Evolutionary conservation across 2,888 invertebrate genomes (phyloP).

Genomic region (Nemotelus pantherinus): DNA sequence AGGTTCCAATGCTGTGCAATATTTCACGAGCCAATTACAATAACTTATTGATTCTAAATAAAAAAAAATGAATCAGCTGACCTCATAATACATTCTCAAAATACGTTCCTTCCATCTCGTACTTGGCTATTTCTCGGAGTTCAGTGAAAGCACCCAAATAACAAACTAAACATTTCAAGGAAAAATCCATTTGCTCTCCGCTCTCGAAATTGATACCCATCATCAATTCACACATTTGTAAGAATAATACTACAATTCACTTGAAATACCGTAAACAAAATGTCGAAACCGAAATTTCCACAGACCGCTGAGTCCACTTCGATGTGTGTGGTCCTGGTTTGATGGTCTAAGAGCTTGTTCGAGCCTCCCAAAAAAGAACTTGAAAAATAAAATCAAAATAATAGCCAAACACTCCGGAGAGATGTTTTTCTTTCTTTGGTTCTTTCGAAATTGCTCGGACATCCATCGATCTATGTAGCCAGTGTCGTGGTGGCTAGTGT

Average conservation of each 20-base stretch:
- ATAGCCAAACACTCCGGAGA: constrained; percentile 30
- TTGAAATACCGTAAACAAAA: constrained; percentile 28
- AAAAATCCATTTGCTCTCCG: not conserved
- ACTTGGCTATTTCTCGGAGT: too few relatives aligned
- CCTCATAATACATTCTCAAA: too few relatives aligned
- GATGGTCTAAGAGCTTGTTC: not conserved
- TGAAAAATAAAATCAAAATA: constrained; percentile 16
- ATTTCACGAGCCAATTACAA: too few relatives aligned
- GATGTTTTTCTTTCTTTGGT: constrained; percentile 8
- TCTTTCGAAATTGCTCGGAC: constrained; percentile 10
- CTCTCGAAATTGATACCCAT: constrained; percentile 31
- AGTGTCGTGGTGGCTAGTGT: not conserved
- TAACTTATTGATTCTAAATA: too few relatives aligned
- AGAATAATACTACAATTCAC: constrained; percentile 22
- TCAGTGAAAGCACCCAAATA: constrained; percentile 9
- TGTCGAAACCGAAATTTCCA: constrained; percentile 30
- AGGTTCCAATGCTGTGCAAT: too few relatives aligned
- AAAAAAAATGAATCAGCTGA: too few relatives aligned
- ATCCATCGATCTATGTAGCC: not conserved
- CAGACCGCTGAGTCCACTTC: constrained; percentile 9
- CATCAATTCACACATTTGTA: constrained; percentile 30
- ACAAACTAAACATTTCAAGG: constrained; percentile 10
- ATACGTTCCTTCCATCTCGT: too few relatives aligned
- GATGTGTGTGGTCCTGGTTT: constrained; percentile 36
- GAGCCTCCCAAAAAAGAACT: constrained; percentile 21